Percentiles rank a stretch among this genome's conserved stretches.
These are phyloP conservation scores for Sebastolobus alascanus DNA, from an alignment of 2,797 vertebrate species.

Conservation along the genomic window DNA sequence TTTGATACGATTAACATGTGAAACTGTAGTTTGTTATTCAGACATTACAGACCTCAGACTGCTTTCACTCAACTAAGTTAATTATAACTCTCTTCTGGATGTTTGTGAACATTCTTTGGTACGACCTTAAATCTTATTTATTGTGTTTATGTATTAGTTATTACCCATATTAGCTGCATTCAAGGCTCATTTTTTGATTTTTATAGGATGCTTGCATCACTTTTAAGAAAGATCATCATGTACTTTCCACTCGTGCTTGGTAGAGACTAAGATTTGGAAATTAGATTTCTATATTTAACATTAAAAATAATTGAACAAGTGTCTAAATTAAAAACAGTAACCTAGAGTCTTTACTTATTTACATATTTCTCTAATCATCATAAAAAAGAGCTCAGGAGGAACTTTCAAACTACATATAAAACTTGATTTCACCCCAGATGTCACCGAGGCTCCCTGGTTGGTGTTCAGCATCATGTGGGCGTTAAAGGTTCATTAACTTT, in stretches of 20 bases:
- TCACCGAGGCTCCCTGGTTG: not conserved
- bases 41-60: constrained; percentile 8
- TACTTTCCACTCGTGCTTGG: no score
- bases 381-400: not conserved
- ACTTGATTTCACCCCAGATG: not conserved
- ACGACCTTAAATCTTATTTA: constrained; percentile 4
- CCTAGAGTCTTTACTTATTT: no score
- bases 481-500: not conserved
- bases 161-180: no score
- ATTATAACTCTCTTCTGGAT: not conserved
- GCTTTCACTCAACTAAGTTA: not conserved
- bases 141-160: constrained; percentile 2
- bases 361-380: not conserved
- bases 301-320: not conserved
- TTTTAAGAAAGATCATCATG: not conserved
- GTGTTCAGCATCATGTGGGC: not conserved
- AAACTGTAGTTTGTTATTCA: constrained; percentile 38
- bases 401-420: not conserved
- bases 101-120: not conserved
- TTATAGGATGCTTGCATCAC: no score
- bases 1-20: no score
- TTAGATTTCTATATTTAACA: not conserved
- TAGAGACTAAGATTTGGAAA: not conserved
- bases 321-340: no score
- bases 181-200: no score